Evolutionary conservation across 2,113 vertebrate species (phyloP), one percentile per base, ranked within the genome.

Genomic region (Seriola quinqueradiata): DNA sequence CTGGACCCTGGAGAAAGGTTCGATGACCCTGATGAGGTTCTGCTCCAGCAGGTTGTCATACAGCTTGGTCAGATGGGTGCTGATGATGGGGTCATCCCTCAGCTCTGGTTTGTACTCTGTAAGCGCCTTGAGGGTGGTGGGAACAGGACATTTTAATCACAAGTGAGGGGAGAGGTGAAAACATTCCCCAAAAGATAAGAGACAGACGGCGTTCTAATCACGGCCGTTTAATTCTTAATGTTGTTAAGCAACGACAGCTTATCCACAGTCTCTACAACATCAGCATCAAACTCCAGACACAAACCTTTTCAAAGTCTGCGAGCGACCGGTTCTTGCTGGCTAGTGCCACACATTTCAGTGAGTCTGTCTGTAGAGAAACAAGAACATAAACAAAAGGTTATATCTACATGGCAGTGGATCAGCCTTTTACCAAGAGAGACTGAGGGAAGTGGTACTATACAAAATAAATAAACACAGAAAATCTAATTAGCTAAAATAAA

Each of bases 1-100:
- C 97, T 99, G 97, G 92, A 99, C 97, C 94, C 98, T 96, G 92
- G 97, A 99, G 94, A 99, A 99, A 68, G 98, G 97, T 66, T 99
- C 97, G 10, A 99, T 99, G 92, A 98, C 97, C 84, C 97, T 94
- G 94, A 99, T 98, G 90, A 99, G 97, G 83, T 99, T 99, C 96
- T 98, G 97, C 93, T 99, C 97, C 95, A 99, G 92, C 94, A 99
- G 95, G 86, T 97, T 99, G 93, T 99, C 97, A 23, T 98, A 99
- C 44, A 99, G 95, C 85, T 96, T 98, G 81, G 96, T 96, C 95
- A 99, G 91, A 76, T 99, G 98, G 70, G 96, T 98, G 92, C 94
- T 97, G 90, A 99, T 99, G 92, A 99, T 98, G 48, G 97, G 97
- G 93, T 99, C 98, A 13, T 99, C 97, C 93, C 97, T 96, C 94